A percentile compares a stretch with the other conserved stretches of the same genome.
Evolutionary conservation across 30 jellyfish, hydroid and myxozoan species (phyloP).

Genomic region (Turritopsis rubra): DNA sequence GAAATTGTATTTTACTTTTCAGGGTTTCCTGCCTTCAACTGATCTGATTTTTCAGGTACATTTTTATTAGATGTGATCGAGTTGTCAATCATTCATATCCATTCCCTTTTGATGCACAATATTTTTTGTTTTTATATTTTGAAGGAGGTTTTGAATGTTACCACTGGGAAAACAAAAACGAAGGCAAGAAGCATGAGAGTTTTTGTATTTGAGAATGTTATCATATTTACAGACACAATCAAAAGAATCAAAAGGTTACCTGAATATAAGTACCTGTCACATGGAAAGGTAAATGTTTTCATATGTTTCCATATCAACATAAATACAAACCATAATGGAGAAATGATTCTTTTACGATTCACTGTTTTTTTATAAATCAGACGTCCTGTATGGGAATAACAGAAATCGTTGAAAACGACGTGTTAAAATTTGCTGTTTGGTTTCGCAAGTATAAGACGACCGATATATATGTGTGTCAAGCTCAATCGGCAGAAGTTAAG

Average conservation of each 20-base stretch:
- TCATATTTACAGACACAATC: conserved; percentile 54
- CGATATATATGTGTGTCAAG: conserved; percentile 63
- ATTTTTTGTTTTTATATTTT: not conserved
- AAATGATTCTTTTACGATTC: too few relatives aligned
- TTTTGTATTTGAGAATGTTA: conserved; percentile 48
- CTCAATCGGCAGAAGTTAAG: conserved; percentile 44
- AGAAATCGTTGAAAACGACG: conserved; percentile 64
- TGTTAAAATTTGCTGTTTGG: conserved; percentile 68
- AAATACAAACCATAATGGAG: too few relatives aligned
- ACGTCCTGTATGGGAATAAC: conserved; percentile 77
- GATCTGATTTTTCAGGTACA: conserved; percentile 33
- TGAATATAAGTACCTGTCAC: conserved; percentile 32
- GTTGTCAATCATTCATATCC: too few relatives aligned
- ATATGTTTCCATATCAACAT: not conserved
- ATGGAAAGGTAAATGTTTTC: conserved; percentile 40
- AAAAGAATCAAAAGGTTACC: conserved; percentile 59
- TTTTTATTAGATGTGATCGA: too few relatives aligned
- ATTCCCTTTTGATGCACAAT: too few relatives aligned
- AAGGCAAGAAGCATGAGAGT: conserved; percentile 54
- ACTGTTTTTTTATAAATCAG: conserved; percentile 11
- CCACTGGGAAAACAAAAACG: conserved; percentile 49
- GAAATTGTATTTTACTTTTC: not conserved
- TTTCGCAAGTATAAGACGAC: conserved; percentile 62
- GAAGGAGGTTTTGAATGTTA: conserved; percentile 59
- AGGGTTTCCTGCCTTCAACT: conserved; percentile 30